Percentiles rank a stretch among this genome's conserved stretches.
Evolutionary conservation across 2,888 invertebrate genomes (phyloP).

Genomic region (Neoaliturus tenellus): DNA sequence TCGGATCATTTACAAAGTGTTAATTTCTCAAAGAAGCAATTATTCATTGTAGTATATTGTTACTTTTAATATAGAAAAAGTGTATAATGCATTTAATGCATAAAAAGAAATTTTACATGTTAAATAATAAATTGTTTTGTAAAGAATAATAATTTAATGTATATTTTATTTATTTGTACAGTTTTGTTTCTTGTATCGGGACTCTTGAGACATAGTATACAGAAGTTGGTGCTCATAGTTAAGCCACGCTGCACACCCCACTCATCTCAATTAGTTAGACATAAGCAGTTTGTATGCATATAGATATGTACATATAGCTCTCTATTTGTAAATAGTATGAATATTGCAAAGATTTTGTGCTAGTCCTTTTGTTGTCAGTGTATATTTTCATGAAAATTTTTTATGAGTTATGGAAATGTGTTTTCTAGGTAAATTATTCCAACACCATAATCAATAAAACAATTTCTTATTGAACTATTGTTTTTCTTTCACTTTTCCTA

Average conservation of each 20-base stretch:
- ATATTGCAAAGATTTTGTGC: slow-evolving; percentile 62
- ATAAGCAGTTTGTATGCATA: slow-evolving; percentile 39
- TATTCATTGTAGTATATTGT: too few relatives aligned
- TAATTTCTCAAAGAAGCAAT: too few relatives aligned
- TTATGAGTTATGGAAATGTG: slow-evolving; percentile 60
- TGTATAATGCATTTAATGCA: too few relatives aligned
- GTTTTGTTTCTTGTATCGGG: not conserved
- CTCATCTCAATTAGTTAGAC: slow-evolving; percentile 41
- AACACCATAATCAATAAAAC: slow-evolving; percentile 63
- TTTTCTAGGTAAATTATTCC: slow-evolving; percentile 63
- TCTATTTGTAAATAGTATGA: slow-evolving; percentile 57
- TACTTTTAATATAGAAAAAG: too few relatives aligned
- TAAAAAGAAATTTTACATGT: too few relatives aligned
- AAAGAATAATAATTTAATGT: not conserved
- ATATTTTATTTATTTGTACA: slow-evolving; percentile 22
- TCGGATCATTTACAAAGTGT: too few relatives aligned
- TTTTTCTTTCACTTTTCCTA: slow-evolving; percentile 11
- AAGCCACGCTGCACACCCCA: slow-evolving; percentile 31
- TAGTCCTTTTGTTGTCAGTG: slow-evolving; percentile 61
- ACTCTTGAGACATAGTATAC: slow-evolving; percentile 26
- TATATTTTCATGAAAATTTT: slow-evolving; percentile 59
- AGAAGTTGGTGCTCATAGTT: slow-evolving; percentile 51
- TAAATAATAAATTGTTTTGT: not conserved
- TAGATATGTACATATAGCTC: slow-evolving; percentile 40
- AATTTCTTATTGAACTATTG: slow-evolving; percentile 58